Conservation (phyloP, 2,113 vertebrate species). For the Menura novaehollandiae region DNA sequence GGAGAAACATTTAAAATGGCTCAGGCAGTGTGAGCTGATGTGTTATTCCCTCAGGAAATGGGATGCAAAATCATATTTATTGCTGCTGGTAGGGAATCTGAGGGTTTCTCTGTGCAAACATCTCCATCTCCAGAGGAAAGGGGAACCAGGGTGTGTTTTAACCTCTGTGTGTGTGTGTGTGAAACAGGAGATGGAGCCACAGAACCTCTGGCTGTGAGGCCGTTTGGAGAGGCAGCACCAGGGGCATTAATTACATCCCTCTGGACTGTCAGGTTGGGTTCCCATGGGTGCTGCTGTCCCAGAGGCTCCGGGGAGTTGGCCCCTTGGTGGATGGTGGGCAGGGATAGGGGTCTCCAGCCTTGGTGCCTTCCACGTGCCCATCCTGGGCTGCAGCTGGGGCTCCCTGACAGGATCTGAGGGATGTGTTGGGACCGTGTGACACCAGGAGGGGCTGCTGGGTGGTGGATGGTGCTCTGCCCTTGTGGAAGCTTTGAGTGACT, state of each 20-base stretch:
- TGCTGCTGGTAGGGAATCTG: background rate
- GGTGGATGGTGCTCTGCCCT: too few species aligned
- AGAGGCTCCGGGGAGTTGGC: background rate
- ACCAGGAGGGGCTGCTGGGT: background rate
- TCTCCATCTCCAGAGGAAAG: background rate
- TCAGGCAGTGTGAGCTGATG: background rate
- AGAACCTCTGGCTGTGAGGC: background rate
- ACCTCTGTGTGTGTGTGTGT: fast-evolving
- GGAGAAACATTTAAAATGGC: background rate
- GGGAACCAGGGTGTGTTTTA: background rate
- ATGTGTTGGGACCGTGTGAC: fast-evolving
- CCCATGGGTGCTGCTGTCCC: background rate
- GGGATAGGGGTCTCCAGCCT: background rate
- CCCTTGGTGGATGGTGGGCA: fast-evolving
- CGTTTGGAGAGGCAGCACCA: background rate
- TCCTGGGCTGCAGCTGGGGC: background rate
- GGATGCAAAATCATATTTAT: background rate
- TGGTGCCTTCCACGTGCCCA: fast-evolving
- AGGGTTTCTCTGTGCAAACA: background rate
- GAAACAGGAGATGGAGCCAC: background rate
- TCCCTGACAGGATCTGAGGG: background rate
- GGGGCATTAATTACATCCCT: background rate
- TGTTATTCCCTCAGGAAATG: background rate
- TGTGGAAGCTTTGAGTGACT: fast-evolving
- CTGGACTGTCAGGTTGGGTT: background rate